Base-by-base conservation (phyloP, 2,113 vertebrate genomes). In the Etheostoma cragini region DNA sequence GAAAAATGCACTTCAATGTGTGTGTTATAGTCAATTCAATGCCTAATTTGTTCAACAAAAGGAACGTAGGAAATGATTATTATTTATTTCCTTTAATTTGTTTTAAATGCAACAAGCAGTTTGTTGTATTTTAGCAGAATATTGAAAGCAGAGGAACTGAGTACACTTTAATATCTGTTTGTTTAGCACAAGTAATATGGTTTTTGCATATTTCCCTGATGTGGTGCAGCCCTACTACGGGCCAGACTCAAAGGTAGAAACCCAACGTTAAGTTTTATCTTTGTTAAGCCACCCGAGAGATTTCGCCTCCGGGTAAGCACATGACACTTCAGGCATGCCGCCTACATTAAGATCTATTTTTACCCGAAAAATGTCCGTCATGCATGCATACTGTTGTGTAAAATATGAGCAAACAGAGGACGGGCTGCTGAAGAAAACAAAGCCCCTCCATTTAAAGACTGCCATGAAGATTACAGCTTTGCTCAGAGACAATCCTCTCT, bases 271-370 rank as follows among this genome's bases (percentile, higher is more conserved):
- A 66, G 46, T 47, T 22, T 57, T 24, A 1, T 30, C 45, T 45
- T 62, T 61, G 57, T 46, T 78, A 69, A 71, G 54, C 3, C 38
- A 57, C 15, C 54, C 0, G 57, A 76, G 50, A 15, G 2, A 22
- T 46, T 73, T 42, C 35, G 22, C 64, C 83, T 45, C 16, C 10
- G 17, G 10, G 26, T 53, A 53, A 30, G 72, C 65, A 64, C 33
- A 50, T 90, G 88, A 81, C 79, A 78, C 66, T 72, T 58, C 1
- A 72, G 49, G 86, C 70, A 77, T 76, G 82, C 42, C 73, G 66
- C 69, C 69, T 6, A 72, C 62, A 67, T 85, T 7, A 70, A 35
- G 70, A 4, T 73, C 78, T 83, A 88, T 91, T 86, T 89, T 87
- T 83, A 86, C 75, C 61, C 35, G 4, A 46, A 87, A 67, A 81